Percentiles rank a stretch among this genome's conserved stretches.
These are phyloP conservation scores for Sminthurinus aureus DNA, from an alignment of 2,888 invertebrate species.

Conservation along the genomic window DNA sequence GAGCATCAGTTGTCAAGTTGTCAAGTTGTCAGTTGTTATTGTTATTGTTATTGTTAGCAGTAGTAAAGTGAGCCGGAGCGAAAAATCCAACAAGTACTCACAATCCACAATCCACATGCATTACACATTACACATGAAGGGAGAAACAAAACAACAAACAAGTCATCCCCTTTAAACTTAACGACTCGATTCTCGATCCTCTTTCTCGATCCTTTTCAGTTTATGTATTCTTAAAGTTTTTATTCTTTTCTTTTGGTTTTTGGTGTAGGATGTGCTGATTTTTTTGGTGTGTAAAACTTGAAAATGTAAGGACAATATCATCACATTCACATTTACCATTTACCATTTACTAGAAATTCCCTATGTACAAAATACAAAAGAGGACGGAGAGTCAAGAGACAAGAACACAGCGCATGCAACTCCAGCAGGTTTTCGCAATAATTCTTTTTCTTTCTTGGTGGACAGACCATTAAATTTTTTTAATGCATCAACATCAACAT, in stretches of 20 bases:
- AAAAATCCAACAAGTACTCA: no score
- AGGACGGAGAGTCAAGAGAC: neutral
- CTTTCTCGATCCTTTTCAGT: neutral
- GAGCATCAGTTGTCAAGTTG: no score
- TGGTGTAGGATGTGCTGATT: neutral
- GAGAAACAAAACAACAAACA: neutral
- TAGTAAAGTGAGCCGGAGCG: no score
- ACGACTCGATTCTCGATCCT: neutral
- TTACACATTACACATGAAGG: neutral
- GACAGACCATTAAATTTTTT: constrained; percentile 37
- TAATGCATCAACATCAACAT: constrained; percentile 22
- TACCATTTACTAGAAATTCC: no score
- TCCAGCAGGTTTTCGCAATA: constrained; percentile 46
- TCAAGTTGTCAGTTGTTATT: no score
- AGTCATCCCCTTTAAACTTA: constrained; percentile 7
- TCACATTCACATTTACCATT: constrained; percentile 9
- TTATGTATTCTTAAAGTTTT: neutral
- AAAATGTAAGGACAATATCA: constrained; percentile 28
- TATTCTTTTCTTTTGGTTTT: neutral
- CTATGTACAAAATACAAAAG: neutral
- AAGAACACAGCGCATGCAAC: constrained; percentile 16
- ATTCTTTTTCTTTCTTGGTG: constrained; percentile 41
- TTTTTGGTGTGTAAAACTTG: constrained; percentile 10
- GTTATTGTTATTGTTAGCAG: no score
- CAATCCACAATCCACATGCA: no score